Percentiles rank a stretch among this genome's conserved stretches.
Evolutionary conservation across 2,888 invertebrate species (phyloP).

Genomic region (Uloborus plumipes): DNA sequence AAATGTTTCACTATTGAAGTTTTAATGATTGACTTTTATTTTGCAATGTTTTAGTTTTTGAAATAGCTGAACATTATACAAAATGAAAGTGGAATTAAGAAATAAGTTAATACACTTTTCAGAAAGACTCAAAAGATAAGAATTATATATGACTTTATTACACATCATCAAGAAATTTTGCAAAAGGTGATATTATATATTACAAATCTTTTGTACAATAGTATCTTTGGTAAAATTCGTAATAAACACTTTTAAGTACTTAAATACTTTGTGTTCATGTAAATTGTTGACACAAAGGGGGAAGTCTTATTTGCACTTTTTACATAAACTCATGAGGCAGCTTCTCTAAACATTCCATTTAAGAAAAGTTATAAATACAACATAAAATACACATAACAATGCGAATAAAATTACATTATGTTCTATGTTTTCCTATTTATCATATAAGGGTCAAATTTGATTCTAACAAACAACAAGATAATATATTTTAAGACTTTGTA

Average conservation of each 20-base stretch:
- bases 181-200: constrained; percentile 64
- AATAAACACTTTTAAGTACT: constrained; percentile 59
- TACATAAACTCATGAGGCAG: constrained; percentile 52
- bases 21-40: too few relatives aligned
- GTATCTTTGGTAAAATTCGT: constrained; percentile 59
- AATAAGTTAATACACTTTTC: too few relatives aligned
- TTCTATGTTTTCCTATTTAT: constrained; percentile 4
- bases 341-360: constrained; percentile 9
- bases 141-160: constrained; percentile 63
- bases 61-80: too few relatives aligned
- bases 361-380: constrained; percentile 3
- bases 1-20: too few relatives aligned
- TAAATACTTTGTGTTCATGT: constrained; percentile 59
- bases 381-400: constrained; percentile 20
- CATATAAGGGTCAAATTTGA: constrained; percentile 12
- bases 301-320: constrained; percentile 37
- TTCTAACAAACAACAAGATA: constrained; percentile 30
- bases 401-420: constrained; percentile 15
- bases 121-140: constrained; percentile 15
- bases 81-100: too few relatives aligned
- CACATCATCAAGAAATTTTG: constrained; percentile 63
- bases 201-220: constrained; percentile 62
- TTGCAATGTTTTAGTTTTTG: too few relatives aligned
- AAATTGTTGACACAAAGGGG: constrained; percentile 55
- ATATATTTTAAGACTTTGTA: constrained; percentile 23